These are phyloP conservation scores for Henricia sp. DNA, from an alignment of 53 echinoderm and acorn worm species.

Conservation along the genomic window DNA sequence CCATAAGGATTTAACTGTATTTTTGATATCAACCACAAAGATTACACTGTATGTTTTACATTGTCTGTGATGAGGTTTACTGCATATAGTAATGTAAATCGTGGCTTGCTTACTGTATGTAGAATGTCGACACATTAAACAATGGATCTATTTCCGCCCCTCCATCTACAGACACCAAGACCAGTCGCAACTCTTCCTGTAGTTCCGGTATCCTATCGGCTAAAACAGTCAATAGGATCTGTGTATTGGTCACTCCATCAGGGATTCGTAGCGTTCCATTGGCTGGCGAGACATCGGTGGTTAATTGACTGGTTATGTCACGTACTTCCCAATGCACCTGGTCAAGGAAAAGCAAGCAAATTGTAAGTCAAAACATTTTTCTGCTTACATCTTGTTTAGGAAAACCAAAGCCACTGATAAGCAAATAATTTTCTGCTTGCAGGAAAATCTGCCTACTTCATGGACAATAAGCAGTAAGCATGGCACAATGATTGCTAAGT, in stretches of 20 bases:
- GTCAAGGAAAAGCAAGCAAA: too few relatives aligned
- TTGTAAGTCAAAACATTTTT: too few relatives aligned
- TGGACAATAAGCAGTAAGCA: too few relatives aligned
- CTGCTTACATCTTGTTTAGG: neutral
- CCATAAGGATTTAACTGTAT: too few relatives aligned
- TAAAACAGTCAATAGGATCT: constrained; percentile 79
- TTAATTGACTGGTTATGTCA: constrained; percentile 43
- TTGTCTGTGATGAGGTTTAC: neutral
- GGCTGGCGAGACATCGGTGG: constrained; percentile 75
- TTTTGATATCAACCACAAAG: too few relatives aligned
- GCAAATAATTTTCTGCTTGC: too few relatives aligned
- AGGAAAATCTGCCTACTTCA: too few relatives aligned
- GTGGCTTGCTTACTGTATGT: constrained; percentile 60
- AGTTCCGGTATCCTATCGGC: constrained; percentile 85
- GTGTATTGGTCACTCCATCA: constrained; percentile 76
- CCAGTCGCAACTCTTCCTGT: constrained; percentile 71
- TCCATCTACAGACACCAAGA: constrained; percentile 79
- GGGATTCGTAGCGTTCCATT: constrained; percentile 83
- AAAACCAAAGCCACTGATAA: constrained; percentile 9
- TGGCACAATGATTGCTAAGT: too few relatives aligned
- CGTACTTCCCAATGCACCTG: constrained; percentile 89
- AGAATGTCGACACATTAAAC: constrained; percentile 61
- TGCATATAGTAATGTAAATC: neutral
- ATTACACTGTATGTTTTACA: neutral
- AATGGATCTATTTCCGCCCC: constrained; percentile 91